Conservation (phyloP, 2,113 vertebrate genomes). For the Lates calcarifer region DNA sequence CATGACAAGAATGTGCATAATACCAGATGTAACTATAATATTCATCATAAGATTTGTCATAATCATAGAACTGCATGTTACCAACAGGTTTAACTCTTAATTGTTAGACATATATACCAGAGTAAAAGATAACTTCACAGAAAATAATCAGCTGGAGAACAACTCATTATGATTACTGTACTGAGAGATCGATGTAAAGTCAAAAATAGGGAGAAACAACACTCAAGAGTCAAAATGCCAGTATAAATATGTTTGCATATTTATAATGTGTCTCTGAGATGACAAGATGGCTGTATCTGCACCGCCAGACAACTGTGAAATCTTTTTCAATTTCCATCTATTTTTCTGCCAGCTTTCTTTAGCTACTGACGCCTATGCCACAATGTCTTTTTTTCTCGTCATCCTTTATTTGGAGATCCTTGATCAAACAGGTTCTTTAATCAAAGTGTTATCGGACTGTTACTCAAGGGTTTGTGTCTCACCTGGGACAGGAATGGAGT, state of each 20-base stretch:
- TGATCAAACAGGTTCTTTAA: slow-evolving; percentile 52
- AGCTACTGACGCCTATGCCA: not conserved
- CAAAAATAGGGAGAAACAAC: not conserved
- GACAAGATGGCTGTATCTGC: not conserved
- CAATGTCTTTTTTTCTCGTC: not conserved
- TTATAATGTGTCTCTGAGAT: not conserved
- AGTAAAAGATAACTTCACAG: not conserved
- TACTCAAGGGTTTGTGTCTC: slow-evolving; percentile 8
- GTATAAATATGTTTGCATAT: not conserved
- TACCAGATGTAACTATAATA: not conserved
- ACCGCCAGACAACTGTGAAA: not conserved
- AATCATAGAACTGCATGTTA: not conserved
- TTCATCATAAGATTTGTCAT: not conserved
- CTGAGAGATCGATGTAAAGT: not conserved
- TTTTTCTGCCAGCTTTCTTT: slow-evolving; percentile 1
- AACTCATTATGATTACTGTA: not conserved
- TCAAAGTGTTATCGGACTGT: slow-evolving; percentile 15
- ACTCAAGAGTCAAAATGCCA: not conserved
- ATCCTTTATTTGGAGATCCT: slow-evolving; percentile 14
- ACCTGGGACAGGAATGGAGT: not conserved
- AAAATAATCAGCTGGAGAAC: not conserved
- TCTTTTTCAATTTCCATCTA: not conserved
- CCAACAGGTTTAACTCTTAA: not conserved
- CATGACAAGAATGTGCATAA: not conserved
- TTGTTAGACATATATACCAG: not conserved